Evolutionary conservation across 2,888 invertebrate species (phyloP).

Genomic region (Autographa gamma): DNA sequence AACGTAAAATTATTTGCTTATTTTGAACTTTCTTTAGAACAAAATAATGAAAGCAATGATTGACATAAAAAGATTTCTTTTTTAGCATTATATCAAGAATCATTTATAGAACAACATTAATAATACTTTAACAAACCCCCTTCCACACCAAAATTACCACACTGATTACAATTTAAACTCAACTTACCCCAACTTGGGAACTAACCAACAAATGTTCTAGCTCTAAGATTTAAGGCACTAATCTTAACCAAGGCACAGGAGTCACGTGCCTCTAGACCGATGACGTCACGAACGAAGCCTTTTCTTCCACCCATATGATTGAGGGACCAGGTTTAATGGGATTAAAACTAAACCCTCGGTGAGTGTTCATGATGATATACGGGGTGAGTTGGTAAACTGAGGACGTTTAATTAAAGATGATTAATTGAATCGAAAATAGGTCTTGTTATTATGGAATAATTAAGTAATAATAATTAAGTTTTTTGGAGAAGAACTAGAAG

Average conservation of each 20-base stretch:
- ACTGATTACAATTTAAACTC: background rate
- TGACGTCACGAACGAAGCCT: conserved; percentile 53
- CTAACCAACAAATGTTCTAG: background rate
- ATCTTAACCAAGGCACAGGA: conserved; percentile 27
- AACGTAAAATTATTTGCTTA: no score
- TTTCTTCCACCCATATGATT: conserved; percentile 55
- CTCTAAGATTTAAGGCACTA: conserved; percentile 20
- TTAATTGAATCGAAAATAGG: no score
- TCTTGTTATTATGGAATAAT: no score
- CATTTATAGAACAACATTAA: no score
- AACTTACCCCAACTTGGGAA: background rate
- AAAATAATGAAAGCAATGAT: no score
- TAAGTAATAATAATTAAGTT: no score
- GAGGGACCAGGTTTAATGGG: conserved; percentile 58
- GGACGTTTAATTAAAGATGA: no score
- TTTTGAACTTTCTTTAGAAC: no score
- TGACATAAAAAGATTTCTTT: no score
- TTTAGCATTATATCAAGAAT: no score
- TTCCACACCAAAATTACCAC: background rate
- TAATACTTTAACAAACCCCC: background rate
- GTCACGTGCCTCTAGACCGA: conserved; percentile 52
- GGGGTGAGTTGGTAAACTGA: background rate
- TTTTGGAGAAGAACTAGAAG: no score
- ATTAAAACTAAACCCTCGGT: conserved; percentile 53
- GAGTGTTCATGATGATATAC: conserved; percentile 44